Evolutionary conservation across 2,797 vertebrate genomes (phyloP), one percentile per base, ranked within the genome.

Genomic region (Sebastes alutus): DNA sequence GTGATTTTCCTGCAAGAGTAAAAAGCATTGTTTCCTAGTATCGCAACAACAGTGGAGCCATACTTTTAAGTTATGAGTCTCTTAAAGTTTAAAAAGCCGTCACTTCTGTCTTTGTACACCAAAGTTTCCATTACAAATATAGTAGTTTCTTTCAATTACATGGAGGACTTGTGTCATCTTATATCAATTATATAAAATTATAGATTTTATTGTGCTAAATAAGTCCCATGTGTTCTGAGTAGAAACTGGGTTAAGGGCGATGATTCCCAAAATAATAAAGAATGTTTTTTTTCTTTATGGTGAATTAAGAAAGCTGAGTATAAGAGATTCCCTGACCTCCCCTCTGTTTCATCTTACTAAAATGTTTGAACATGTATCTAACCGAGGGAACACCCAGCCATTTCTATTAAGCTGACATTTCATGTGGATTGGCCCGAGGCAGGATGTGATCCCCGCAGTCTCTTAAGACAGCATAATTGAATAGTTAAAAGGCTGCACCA

Each of bases 401-500:
- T 81, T 89, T 87, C 49, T 81, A 54, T 80, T 42, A 54, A 77
- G 33, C 35, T 77, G 33, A 77, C 63, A 78, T 83, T 86, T 84
- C 67, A 77, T 71, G 49, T 54, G 54, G 59, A 73, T 74, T 72
- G 62, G 83, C 75, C 75, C 22, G 38, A 62, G 82, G 83, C 88
- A 63, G 71, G 54, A 75, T 85, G 70, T 83, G 59, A 86, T 87
- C 70, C 60, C 32, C 2, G 16, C 60, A 83, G 80, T 75, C 81
- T 82, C 74, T 85, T 64, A 76, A 72, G 32, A 54, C 49, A n/a
- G 38, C 29, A 25, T 87, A 90, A 89, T 88, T 90, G 64, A 89
- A 86, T 84, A 76, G 75, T 89, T 88, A 80, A 90, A 91, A 88
- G 78, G 64, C 75, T 78, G 67, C 71, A 75, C 72, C 56, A 69